Evolutionary conservation across 1,140 invertebrate species (phyloP).

Genomic region (Bombus breviceps): DNA sequence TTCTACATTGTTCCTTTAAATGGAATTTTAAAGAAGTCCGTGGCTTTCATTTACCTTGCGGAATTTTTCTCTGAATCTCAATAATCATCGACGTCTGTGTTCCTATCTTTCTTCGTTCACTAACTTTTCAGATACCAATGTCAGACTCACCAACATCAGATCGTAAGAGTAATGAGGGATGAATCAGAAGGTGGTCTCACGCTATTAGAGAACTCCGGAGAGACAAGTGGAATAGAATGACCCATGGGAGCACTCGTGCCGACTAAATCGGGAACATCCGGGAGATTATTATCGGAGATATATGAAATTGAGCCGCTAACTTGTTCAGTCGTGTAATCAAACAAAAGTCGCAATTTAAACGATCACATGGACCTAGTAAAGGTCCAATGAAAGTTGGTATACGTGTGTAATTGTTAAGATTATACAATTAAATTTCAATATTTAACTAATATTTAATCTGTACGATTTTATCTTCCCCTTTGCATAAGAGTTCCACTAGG

Average conservation of each 20-base stretch:
- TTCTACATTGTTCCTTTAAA: too few relatives aligned
- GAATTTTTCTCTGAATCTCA: not conserved
- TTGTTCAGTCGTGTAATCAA: slow-evolving; percentile 18
- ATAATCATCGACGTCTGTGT: not conserved
- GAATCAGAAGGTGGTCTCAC: slow-evolving; percentile 48
- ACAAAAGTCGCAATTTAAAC: not conserved
- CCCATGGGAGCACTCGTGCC: slow-evolving; percentile 39
- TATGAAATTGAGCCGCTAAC: slow-evolving; percentile 33
- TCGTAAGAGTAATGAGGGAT: slow-evolving; percentile 44
- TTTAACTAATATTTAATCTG: too few relatives aligned
- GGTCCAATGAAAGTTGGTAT: too few relatives aligned
- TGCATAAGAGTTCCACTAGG: too few relatives aligned
- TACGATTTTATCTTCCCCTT: too few relatives aligned
- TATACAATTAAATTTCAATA: too few relatives aligned
- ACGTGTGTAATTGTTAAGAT: too few relatives aligned
- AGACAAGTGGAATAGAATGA: slow-evolving; percentile 41
- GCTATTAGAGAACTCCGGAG: slow-evolving; percentile 44
- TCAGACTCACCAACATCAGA: slow-evolving; percentile 7
- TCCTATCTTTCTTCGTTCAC: not conserved
- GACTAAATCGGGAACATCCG: slow-evolving; percentile 46
- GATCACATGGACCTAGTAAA: not conserved
- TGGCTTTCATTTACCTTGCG: too few relatives aligned
- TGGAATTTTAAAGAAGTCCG: too few relatives aligned
- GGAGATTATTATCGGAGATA: slow-evolving; percentile 49
- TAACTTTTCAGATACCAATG: not conserved